Conservation (phyloP, 2,797 vertebrate species). For the Sus cebifrons region DNA sequence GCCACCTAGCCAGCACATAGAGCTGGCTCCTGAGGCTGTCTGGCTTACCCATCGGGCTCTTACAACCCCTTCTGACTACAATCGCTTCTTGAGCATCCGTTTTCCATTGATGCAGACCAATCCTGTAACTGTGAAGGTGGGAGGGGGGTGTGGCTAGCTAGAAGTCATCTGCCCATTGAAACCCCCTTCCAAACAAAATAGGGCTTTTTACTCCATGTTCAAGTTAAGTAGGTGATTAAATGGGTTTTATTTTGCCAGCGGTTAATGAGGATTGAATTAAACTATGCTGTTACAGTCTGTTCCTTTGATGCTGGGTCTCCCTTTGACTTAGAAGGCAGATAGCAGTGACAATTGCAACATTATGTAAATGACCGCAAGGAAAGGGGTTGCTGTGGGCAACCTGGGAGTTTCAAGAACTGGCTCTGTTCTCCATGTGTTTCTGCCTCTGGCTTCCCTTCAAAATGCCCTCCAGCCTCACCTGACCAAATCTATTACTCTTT, state of each 20-base stretch:
- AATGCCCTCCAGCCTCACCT: background rate
- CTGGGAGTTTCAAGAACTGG: background rate
- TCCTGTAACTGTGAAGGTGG: background rate
- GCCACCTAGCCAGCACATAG: background rate
- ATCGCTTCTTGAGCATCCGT: background rate
- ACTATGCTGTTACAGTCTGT: background rate
- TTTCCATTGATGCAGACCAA: rapidly evolving
- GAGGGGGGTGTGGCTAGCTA: background rate
- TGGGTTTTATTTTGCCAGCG: conserved; percentile 58
- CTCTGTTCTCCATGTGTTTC: background rate
- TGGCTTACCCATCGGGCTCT: background rate
- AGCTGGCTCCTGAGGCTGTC: background rate
- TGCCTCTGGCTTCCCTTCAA: background rate
- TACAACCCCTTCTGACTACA: rapidly evolving
- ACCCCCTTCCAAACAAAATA: conserved; percentile 38
- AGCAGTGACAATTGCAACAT: background rate
- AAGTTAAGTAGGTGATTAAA: conserved; percentile 64
- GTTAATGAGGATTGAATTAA: conserved; percentile 74
- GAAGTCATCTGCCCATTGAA: background rate
- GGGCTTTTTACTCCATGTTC: background rate
- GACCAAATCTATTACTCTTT: background rate
- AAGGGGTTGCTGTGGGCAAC: conserved; percentile 56
- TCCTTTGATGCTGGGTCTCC: conserved; percentile 45
- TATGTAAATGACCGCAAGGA: conserved; percentile 1
- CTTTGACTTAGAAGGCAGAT: background rate